Conservation (phyloP, 2,797 vertebrate species). For the Cossypha heuglini region DNA sequence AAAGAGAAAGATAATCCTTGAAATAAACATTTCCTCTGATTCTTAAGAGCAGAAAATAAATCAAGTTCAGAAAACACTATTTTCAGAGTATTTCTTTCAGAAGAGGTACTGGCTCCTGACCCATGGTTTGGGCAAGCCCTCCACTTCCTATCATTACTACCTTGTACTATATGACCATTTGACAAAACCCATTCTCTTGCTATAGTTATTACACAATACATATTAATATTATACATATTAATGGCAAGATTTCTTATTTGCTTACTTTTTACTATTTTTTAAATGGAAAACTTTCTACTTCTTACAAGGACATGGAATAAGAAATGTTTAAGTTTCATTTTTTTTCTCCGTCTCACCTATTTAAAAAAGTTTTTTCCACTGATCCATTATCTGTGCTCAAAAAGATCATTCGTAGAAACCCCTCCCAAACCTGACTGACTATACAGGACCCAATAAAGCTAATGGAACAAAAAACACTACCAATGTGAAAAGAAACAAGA, state of each 20-base stretch:
- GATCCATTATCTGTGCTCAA: not conserved
- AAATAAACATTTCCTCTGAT: not conserved
- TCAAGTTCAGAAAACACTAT: not conserved
- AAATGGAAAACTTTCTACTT: not conserved
- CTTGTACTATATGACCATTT: not conserved
- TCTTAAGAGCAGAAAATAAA: not conserved
- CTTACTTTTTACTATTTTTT: not conserved
- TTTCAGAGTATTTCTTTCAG: not conserved
- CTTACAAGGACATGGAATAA: not conserved
- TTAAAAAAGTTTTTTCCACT: not conserved
- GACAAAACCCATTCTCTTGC: not conserved
- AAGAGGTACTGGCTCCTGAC: not conserved
- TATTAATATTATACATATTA: not conserved
- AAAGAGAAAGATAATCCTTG: not conserved
- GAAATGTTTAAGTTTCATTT: not conserved
- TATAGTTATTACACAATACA: not conserved
- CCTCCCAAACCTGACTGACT: not conserved
- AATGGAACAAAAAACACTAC: not conserved
- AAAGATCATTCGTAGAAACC: not conserved
- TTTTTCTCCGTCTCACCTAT: not conserved
- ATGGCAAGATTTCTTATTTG: not conserved
- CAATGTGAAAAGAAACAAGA: not conserved
- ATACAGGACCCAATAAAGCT: not conserved
- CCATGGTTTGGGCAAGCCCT: not conserved
- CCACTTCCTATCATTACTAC: not conserved